A percentile compares a stretch with the other conserved stretches of the same genome.
Evolutionary conservation across 2,797 vertebrate species (phyloP).

Genomic region (Lacerta viridis): DNA sequence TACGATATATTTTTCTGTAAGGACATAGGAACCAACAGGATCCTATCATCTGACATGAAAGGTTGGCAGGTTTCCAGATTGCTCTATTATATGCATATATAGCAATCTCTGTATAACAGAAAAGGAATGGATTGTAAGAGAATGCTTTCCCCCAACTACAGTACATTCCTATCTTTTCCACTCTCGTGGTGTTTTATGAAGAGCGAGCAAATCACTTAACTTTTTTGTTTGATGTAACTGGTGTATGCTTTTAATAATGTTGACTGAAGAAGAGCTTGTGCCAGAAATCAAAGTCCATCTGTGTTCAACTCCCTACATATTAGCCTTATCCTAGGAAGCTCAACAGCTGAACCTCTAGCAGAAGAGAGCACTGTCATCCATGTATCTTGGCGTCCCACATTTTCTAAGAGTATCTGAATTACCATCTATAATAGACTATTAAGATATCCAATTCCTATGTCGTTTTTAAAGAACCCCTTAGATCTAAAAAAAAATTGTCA

Average conservation of each 20-base stretch:
- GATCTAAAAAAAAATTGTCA: too few relatives aligned
- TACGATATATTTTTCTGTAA: not conserved
- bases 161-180: not conserved
- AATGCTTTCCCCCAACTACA: not conserved
- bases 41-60: not conserved
- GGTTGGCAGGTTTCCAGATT: not conserved
- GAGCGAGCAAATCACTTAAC: not conserved
- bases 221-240: not conserved
- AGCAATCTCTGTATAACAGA: not conserved
- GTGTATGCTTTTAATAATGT: slow-evolving; percentile 20
- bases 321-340: not conserved
- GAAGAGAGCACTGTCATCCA: not conserved
- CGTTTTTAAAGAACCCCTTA: too few relatives aligned
- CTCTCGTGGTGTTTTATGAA: not conserved
- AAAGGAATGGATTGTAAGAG: not conserved
- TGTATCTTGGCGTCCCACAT: not conserved
- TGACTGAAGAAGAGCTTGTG: not conserved
- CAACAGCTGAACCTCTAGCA: not conserved
- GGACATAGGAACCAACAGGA: not conserved
- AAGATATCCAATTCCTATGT: not conserved
- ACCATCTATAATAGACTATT: not conserved
- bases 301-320: not conserved
- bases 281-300: slow-evolving; percentile 33
- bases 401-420: not conserved
- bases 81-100: not conserved